Base-by-base conservation (phyloP, 1,140 invertebrate species). In the Eupristina koningsbergeri region DNA sequence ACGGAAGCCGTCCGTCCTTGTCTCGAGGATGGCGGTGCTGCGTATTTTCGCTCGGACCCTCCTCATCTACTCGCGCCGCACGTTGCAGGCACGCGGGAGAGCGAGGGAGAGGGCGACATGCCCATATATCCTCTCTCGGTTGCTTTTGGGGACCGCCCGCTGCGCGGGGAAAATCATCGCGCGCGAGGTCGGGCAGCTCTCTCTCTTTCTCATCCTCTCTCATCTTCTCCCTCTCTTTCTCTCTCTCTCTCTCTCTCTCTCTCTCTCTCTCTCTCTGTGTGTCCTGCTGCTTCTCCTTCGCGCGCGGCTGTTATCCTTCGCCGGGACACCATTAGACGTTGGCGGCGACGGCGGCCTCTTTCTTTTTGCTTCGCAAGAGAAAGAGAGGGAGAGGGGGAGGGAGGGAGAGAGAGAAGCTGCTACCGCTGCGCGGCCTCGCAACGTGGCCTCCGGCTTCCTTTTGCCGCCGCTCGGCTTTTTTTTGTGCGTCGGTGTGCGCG, bases 391-490 rank as follows among this genome's bases (percentile, higher is more conserved):
- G n/a, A n/a, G n/a, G n/a, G n/a, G n/a, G n/a, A n/a, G n/a, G n/a
- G n/a, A n/a, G n/a, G n/a, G n/a, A n/a, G n/a, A 2, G 47, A 50
- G 29, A 26, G 41, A 34, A 75, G 29, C 31, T 26, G n/a, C 73
- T 87, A 71, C 67, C 64, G 64, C 64, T 69, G 64, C 64, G 64
- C 64, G 39, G 36, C 73, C 84, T 86, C 53, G 53, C 53, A 58
- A 5, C 84, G 85, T 84, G 84, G 81, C 82, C 80, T 85, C 84
- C 64, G 64, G 39, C 47, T 81, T 29, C 80, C 50, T 81, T 61
- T 81, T 81, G 61, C 15, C 45, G 85, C 85, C 36, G 69, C 84
- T 29, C 47, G 77, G 85, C 85, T 83, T 71, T 87, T 86, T 69
- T 71, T 86, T 58, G 11, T 47, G 7, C n/a, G 71, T 47, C 29